Percentiles rank a stretch among this genome's conserved stretches.
phyloP scores from a whole-genome alignment of 2,888 invertebrate genomes.

The Dryococelus australis region DNA sequence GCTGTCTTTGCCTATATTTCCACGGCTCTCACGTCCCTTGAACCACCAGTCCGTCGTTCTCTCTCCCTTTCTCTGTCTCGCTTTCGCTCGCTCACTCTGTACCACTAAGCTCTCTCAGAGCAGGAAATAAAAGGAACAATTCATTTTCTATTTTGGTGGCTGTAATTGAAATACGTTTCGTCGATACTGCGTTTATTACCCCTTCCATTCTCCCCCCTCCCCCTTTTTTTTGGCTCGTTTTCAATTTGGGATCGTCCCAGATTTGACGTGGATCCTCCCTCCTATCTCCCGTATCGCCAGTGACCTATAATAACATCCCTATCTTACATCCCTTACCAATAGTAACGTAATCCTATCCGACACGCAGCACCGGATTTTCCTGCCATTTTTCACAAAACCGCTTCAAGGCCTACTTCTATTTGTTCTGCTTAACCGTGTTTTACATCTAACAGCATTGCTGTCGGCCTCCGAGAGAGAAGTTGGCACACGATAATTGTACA shows the following conservation, averaged over 20 bases:
- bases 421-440: neutral
- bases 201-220: neutral
- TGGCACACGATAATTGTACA: too few species aligned
- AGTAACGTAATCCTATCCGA: neutral
- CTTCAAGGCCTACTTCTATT: neutral
- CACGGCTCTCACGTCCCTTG: neutral
- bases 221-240: neutral
- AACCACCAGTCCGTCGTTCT: neutral
- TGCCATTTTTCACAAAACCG: neutral
- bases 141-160: slow-evolving; percentile 2
- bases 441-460: too few species aligned
- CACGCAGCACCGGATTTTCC: neutral
- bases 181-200: neutral
- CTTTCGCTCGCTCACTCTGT: neutral
- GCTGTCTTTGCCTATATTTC: neutral
- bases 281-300: neutral
- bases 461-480: too few species aligned
- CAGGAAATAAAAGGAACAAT: neutral
- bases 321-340: neutral
- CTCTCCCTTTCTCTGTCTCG: too few species aligned
- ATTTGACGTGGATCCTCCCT: neutral
- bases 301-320: neutral
- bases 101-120: neutral
- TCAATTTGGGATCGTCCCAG: neutral
- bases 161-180: slow-evolving; percentile 11